Conservation (phyloP, 2,797 vertebrate genomes). For the Pseudochromis fuscus region DNA sequence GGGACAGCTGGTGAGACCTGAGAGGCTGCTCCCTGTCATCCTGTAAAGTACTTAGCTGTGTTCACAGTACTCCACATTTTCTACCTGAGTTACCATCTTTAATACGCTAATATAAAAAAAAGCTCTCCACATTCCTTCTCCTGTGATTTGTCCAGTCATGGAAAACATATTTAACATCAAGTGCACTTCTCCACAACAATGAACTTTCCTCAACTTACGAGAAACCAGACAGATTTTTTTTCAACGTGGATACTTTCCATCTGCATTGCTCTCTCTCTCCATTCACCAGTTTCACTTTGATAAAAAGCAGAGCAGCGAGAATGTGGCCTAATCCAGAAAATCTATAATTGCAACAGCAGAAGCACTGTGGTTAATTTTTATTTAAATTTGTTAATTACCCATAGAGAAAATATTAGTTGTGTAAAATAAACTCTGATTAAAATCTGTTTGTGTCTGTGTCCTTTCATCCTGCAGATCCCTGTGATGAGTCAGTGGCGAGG, state of each 20-base stretch:
- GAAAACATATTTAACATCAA: constrained; percentile 13
- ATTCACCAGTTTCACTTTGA: constrained; percentile 29
- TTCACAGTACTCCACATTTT: constrained; percentile 4
- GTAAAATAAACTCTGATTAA: constrained; percentile 6
- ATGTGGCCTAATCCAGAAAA: constrained; percentile 1
- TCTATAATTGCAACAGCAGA: constrained; percentile 5
- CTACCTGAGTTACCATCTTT: neutral
- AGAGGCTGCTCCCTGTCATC: neutral
- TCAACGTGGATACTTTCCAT: constrained; percentile 29
- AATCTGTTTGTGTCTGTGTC: constrained; percentile 7
- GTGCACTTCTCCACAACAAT: neutral
- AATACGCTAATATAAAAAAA: neutral
- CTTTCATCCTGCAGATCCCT: constrained; percentile 80
- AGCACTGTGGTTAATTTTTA: neutral
- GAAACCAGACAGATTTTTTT: constrained; percentile 37
- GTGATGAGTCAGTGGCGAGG: constrained; percentile 90
- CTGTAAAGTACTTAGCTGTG: constrained; percentile 4
- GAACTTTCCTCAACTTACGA: constrained; percentile 9
- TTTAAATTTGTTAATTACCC: constrained; percentile 8
- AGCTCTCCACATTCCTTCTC: neutral
- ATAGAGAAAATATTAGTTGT: neutral
- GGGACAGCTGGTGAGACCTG: constrained; percentile 82
- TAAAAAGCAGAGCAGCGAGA: constrained; percentile 35
- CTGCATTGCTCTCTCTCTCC: constrained; percentile 18
- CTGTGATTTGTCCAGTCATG: constrained; percentile 2